Evolutionary conservation across 2,797 vertebrate genomes (phyloP), one percentile per base, ranked within the genome.

Genomic region (Ammospiza maritima): DNA sequence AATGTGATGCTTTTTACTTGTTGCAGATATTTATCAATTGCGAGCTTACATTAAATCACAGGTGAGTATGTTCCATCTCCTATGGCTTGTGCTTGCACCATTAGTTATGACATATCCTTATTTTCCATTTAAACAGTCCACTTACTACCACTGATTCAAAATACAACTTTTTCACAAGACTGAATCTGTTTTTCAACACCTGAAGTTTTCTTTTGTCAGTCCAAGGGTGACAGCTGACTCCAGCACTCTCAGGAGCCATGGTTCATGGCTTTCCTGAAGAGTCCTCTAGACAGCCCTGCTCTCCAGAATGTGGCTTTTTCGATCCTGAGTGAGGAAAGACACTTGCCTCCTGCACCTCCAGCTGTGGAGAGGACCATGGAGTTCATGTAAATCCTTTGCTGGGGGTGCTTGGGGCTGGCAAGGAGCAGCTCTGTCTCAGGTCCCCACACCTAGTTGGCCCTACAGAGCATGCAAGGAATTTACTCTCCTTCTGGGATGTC

Each of bases 231-330:
- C 13, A 38, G 32, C 50, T 56, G 42, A 56, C 23, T 50, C 58
- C 51, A 89, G 38, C 21, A n/a, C 2, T 0, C 51, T 38, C 32
- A 0, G 0, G 13, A 61, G 29, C 27, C 18, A 32, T 3, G 7
- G 40, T 34, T 18, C 8, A 2, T n/a, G 15, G 56, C 51, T 40
- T 91, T 86, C 16, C 27, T 50, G 38, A 9, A 14, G 30, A 64
- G 21, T 36, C 14, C 17, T 40, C 27, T 1, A 1, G 9, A 47
- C 13, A 58, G 3, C 10, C 18, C 44, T 51, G 18, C 38, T 80
- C 62, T 34, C 40, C 57, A 81, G 66, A 23, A 25, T 21, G n/a
- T 0, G 4, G 11, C 8, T 75, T 11, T 51, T 48, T 71, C 42
- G 6, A 51, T n/a, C 38, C 45, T 36, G 26, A 64, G 9, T 27